Evolutionary conservation across 2,113 vertebrate species (phyloP).

Genomic region (Steatornis caripensis): DNA sequence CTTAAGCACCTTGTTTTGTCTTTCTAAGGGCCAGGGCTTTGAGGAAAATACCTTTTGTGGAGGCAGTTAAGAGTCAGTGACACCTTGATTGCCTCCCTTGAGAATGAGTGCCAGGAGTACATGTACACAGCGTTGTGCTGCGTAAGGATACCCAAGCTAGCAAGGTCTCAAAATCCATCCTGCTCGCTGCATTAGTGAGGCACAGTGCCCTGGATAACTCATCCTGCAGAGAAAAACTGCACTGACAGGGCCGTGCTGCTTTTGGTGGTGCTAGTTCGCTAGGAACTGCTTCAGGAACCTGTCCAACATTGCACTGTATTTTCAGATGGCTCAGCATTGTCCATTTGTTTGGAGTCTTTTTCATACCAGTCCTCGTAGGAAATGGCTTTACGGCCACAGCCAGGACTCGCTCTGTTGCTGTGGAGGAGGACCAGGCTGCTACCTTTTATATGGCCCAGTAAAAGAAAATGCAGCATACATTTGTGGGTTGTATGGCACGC

Average conservation of each 20-base stretch:
- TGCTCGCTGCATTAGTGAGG: not conserved
- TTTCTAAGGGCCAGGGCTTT: not conserved
- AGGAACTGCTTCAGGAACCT: not conserved
- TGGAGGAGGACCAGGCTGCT: not conserved
- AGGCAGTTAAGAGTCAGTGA: not conserved
- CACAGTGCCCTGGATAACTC: not conserved
- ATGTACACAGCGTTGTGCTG: not conserved
- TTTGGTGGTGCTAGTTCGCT: not conserved
- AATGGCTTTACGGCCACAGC: not conserved
- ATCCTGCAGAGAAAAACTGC: not conserved
- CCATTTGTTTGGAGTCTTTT: not conserved
- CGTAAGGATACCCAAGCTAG: not conserved
- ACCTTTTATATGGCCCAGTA: not conserved
- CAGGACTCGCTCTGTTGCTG: not conserved
- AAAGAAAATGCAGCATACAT: not conserved
- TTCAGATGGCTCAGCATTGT: not conserved
- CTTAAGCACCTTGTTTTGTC: not conserved
- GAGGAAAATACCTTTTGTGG: not conserved
- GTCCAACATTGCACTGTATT: not conserved
- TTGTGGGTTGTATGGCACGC: not conserved
- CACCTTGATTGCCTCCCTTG: not conserved
- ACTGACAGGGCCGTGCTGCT: not conserved
- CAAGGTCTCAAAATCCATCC: not conserved
- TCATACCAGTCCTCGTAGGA: not conserved
- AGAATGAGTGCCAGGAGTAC: not conserved